Base-by-base conservation (phyloP, 1,140 invertebrate species). In the Leptinotarsa undecemlineata region DNA sequence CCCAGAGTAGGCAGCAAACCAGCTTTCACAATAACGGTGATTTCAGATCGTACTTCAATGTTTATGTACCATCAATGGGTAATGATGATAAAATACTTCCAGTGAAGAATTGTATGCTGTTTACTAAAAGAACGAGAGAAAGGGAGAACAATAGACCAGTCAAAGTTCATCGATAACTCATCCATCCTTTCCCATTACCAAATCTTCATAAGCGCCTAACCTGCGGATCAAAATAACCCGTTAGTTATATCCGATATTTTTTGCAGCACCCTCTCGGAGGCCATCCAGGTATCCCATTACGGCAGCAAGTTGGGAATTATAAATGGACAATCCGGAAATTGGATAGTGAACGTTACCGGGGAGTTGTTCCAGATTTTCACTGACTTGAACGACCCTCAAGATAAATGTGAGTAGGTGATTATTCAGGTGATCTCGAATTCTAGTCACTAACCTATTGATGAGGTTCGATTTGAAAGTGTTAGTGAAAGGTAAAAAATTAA, bases 261-360 rank as follows among this genome's bases (percentile, higher is more conserved):
- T 75, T 78, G n/a, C 72, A 88, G 87, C n/a, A 77, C 81, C 48
- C 68, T 88, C 21, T 72, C 85, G 61, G 84, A 88, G 76, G 83
- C 85, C 26, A 77, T 89, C 11, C 87, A 90, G 76, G 82, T 90
- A 20, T 89, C 88, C 20, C 78, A 85, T 51, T 87, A 87, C 66
- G 87, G 88, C 0, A 90, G 89, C 68, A 86, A 84, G 64, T 82
- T 91, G 69, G 87, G 86, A 4, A 81, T 91, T 64, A 80, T 91
- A 20, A 88, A 90, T 73, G 88, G 89, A 17, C 86, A 86, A 80
- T 88, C 86, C 2, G 90, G 87, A 14, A 77, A 84, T 48, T 90
- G 88, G 88, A 81, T 91, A 4, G 84, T 86, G 6, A 87, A 89
- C 75, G 77, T 86, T 20, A 87, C 86, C 8, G 73, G 81, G 14